phyloP scores from a whole-genome alignment of 2,888 invertebrate genomes.

The Limenitis camilla region DNA sequence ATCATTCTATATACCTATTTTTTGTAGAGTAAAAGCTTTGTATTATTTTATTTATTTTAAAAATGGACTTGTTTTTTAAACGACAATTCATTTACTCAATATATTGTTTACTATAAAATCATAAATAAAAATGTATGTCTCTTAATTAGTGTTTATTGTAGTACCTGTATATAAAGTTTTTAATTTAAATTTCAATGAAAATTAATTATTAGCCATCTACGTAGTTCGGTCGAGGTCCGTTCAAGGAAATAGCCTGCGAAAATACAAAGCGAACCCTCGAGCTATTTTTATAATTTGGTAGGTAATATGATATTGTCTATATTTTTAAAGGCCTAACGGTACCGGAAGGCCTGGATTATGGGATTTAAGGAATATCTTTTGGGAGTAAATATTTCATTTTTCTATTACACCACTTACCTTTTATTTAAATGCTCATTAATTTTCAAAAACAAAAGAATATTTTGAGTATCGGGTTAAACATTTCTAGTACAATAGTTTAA shows the following conservation, averaged over 20 bases:
- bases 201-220: background rate
- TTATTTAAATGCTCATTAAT: no score
- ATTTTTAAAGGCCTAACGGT: constrained; percentile 21
- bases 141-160: no score
- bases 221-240: background rate
- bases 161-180: no score
- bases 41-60: no score
- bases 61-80: background rate
- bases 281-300: background rate
- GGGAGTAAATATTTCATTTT: no score
- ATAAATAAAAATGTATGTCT: background rate
- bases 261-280: background rate
- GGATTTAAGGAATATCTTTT: constrained; percentile 13
- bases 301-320: constrained; percentile 4
- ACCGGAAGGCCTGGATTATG: constrained; percentile 15
- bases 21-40: no score
- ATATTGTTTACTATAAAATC: background rate
- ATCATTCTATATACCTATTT: no score
- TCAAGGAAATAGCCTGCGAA: constrained; percentile 1
- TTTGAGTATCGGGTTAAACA: no score
- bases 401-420: no score
- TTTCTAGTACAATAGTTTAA: no score
- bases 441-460: no score
- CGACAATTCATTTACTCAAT: background rate
- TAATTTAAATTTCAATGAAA: background rate